A percentile compares a stretch with the other conserved stretches of the same genome.
Conservation (phyloP, 2,888 invertebrate genomes). For the Sthenelais limicola region DNA sequence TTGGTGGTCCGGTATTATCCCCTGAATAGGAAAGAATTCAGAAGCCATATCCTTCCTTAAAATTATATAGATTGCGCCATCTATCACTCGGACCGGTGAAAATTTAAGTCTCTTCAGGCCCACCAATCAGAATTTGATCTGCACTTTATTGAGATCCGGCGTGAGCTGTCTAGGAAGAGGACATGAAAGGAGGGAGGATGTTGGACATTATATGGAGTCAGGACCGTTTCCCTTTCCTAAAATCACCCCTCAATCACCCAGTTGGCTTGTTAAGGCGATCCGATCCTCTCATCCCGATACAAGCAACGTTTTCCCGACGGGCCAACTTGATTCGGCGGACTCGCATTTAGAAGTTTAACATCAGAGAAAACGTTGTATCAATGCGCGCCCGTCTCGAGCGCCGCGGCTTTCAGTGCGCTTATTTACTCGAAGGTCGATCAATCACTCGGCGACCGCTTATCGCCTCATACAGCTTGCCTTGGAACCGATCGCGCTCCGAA, state of each 20-base stretch:
- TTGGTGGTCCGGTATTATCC: too few species aligned
- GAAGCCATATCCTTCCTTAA: too few species aligned
- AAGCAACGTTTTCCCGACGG: background rate
- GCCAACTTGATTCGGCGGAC: background rate
- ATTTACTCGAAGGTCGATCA: slow-evolving; percentile 6
- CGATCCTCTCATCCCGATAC: background rate
- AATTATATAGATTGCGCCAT: too few species aligned
- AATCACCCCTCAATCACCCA: background rate
- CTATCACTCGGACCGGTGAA: too few species aligned
- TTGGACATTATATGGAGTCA: too few species aligned
- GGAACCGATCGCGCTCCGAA: slow-evolving; percentile 20
- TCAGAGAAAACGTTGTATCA: slow-evolving; percentile 30
- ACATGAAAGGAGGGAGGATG: too few species aligned
- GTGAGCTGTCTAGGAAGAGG: too few species aligned
- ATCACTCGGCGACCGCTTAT: slow-evolving; percentile 11
- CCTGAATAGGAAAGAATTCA: too few species aligned
- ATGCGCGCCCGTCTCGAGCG: slow-evolving; percentile 14
- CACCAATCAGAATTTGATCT: too few species aligned
- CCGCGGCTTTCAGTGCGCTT: slow-evolving; percentile 10
- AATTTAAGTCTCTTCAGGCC: too few species aligned
- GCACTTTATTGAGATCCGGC: too few species aligned
- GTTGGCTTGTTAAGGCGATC: too few species aligned
- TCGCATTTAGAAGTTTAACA: slow-evolving; percentile 31
- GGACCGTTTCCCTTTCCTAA: background rate
- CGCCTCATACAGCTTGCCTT: slow-evolving; percentile 26